Base-by-base conservation (phyloP, 2,888 invertebrate species). In the Sturmia bella region DNA sequence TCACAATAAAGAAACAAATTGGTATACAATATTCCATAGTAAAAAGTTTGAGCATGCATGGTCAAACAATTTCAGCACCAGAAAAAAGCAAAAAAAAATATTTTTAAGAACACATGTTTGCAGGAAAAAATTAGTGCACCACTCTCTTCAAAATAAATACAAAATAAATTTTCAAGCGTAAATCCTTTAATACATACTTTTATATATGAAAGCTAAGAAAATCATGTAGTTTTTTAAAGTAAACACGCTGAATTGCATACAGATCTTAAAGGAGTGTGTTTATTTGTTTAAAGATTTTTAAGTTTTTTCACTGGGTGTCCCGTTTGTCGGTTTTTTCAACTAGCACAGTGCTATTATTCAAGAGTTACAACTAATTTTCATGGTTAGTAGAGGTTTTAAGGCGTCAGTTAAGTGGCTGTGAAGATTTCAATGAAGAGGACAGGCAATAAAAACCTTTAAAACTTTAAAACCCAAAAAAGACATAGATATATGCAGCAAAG, bases 101-200 rank as follows among this genome's bases (percentile, higher is more conserved):
- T 52, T 45, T 52, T 45, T 0, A 57, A 39, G 37, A 17, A 32
- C 32, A 32, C 9, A 32, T 32, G 32, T 32, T 32, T 32, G 32
- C 13, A 4, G 21, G 24, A 12, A 50, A 24, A 17, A 50, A 21
- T 21, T 21, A 6, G 32, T 32, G 7, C 52, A 66, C 50, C 48
- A 61, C 39, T 72, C 57, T 43, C 27, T 70, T 66, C 43, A 43
- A 77, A 81, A 77, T 77, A 81, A 77, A 81, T 77, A 81, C 61
- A 63, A 73, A 74, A 82, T 74, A 64, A n/a, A n/a, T n/a, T n/a
- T 78, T 82, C 57, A 82, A 82, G 74, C 66, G 70, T 66, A 82
- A 75, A 78, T 82, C 78, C 54, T 72, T 82, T 68, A 66, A 66
- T 41, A 74, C 68, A 64, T 56, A 63, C 48, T 56, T 76, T 17